Conservation (phyloP, 35 echinoderm and acorn worm genomes). For the Stichopus chloronotus region DNA sequence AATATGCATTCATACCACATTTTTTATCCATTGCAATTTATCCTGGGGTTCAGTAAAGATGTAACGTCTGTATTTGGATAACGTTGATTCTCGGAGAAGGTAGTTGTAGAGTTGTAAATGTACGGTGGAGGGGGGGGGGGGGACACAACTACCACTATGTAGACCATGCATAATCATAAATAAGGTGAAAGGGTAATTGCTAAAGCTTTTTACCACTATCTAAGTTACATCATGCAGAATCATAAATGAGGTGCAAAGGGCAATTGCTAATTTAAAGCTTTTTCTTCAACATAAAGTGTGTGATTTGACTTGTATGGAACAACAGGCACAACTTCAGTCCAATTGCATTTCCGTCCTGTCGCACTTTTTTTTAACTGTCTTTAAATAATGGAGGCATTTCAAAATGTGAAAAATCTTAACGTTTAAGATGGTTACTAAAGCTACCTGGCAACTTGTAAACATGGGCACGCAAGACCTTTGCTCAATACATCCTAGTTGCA, state of each 20-base stretch:
- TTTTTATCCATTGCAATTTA: no score
- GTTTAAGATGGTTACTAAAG: not conserved
- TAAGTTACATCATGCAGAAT: not conserved
- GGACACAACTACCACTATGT: not conserved
- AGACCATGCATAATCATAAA: not conserved
- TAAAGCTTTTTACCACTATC: not conserved
- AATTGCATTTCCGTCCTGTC: slow-evolving; percentile 10
- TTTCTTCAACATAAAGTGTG: not conserved
- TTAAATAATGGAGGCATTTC: slow-evolving; percentile 3
- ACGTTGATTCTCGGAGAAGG: not conserved
- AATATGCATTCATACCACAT: no score
- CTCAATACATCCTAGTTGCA: slow-evolving; percentile 18
- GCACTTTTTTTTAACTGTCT: not conserved
- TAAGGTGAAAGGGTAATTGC: not conserved
- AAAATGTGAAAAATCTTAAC: slow-evolving; percentile 6
- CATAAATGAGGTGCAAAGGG: not conserved
- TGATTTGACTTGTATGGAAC: slow-evolving; percentile 5
- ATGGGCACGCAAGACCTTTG: not conserved
- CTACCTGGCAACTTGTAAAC: slow-evolving; percentile 11
- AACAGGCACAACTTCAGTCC: not conserved
- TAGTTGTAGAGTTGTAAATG: not conserved
- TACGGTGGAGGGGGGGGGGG: not conserved
- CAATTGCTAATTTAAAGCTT: not conserved
- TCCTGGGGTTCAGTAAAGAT: not conserved
- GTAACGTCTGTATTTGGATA: not conserved